Evolutionary conservation across 2,797 vertebrate species (phyloP).

Genomic region (Hafferia zeledoni): DNA sequence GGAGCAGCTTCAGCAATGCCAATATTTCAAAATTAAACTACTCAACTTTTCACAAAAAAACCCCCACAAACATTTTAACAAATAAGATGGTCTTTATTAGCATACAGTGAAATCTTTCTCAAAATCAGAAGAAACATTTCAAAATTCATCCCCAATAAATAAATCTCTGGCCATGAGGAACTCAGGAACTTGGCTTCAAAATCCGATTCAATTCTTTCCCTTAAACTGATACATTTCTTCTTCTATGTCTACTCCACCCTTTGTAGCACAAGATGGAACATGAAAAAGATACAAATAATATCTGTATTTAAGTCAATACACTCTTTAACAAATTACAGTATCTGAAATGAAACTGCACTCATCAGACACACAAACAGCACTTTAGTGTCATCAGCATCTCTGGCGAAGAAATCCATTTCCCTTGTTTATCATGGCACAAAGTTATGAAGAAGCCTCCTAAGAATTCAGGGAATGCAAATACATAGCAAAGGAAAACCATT

Average conservation of each 20-base stretch:
- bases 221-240: background rate
- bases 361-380: background rate
- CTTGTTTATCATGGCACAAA: background rate
- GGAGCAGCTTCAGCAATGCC: background rate
- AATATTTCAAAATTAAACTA: background rate
- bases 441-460: background rate
- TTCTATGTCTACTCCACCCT: background rate
- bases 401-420: background rate
- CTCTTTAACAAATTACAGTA: background rate
- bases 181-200: background rate
- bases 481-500: background rate
- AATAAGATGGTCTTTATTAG: background rate
- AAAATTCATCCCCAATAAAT: background rate
- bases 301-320: background rate
- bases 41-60: background rate
- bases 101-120: background rate
- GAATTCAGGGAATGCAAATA: background rate
- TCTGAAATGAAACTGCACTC: background rate
- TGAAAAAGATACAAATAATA: background rate
- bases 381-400: background rate
- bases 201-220: background rate
- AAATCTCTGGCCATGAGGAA: background rate
- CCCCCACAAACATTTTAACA: background rate
- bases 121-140: background rate
- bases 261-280: background rate